These are phyloP conservation scores for Corythornis leucogaster DNA, from an alignment of 2,797 vertebrate species.

Conservation along the genomic window DNA sequence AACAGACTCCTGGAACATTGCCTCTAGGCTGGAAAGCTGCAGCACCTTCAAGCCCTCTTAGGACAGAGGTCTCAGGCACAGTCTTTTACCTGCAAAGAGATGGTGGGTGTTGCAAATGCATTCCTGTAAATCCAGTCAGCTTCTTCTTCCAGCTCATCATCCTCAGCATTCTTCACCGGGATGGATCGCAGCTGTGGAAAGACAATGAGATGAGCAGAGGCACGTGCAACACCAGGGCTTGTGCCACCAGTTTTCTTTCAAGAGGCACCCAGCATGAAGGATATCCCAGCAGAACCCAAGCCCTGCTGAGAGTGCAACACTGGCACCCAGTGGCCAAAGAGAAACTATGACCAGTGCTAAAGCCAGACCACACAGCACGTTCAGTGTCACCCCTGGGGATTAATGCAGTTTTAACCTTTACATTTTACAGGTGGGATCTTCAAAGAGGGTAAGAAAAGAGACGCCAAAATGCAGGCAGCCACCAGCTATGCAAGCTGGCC, in stretches of 20 bases:
- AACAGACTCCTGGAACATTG: neutral
- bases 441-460: neutral
- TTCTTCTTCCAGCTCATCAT: constrained; percentile 97
- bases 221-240: neutral
- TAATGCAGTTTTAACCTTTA: neutral
- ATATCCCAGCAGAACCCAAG: neutral
- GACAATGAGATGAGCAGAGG: neutral
- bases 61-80: neutral
- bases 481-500: neutral
- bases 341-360: neutral
- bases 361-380: neutral
- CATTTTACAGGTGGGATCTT: neutral
- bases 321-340: constrained; percentile 44
- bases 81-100: constrained; percentile 92
- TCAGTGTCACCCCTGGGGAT: accelerated
- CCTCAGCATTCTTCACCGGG: constrained; percentile 93
- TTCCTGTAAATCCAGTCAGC: constrained; percentile 99
- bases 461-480: neutral
- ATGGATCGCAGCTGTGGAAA: constrained; percentile 88
- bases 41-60: neutral
- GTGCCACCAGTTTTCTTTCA: neutral
- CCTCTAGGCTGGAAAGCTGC: neutral
- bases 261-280: neutral
- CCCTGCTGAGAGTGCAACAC: neutral
- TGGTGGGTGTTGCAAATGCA: constrained; percentile 95